Base-by-base conservation (phyloP, 2,888 invertebrate genomes). In the Parnassius glacialis region DNA sequence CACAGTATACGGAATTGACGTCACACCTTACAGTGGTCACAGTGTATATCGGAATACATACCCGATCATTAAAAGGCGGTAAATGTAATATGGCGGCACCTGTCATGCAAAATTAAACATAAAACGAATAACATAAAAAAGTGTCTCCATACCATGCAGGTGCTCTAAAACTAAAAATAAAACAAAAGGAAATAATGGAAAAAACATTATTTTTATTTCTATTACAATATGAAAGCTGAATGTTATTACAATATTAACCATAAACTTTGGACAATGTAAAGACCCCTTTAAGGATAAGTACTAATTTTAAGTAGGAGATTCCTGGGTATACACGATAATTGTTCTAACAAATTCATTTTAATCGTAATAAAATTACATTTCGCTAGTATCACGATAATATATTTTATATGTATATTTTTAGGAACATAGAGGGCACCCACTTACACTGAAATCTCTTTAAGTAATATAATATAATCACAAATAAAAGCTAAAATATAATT, bases 241-340 rank as follows among this genome's bases (percentile, higher is more conserved):
- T 73, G 79, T 79, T 82, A 81, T 76, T 74, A 74, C 70, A 71
- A 73, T 69, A 72, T 71, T 71, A 77, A 80, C 82, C 82, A 74
- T 79, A 73, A 84, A 83, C 84, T 83, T 84, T 85, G 81, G 81
- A 84, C 78, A 78, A 74, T 74, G 65, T 70, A 70, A 74, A 80
- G 67, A 72, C 70, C 84, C 85, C 84, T 82, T 84, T 84, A 81
- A 76, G 75, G 83, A 78, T 87, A 89, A 90, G 90, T 90, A 90
- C 90, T 87, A 84, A 74, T 65, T 79, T 84, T 89, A 90, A 89
- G 87, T 86, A 85, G 78, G 88, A 90, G 89, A 90, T 90, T 90
- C 87, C 79, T 71, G 74, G 72, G 57, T 68, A 67, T 47, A 34
- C 41, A 42, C 34, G n/a, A 56, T 12, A 69, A 66, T 68, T 68